Evolutionary conservation across 2,113 vertebrate genomes (phyloP), one percentile per base, ranked within the genome.

Genomic region (Ibidorhyncha struthersii): DNA sequence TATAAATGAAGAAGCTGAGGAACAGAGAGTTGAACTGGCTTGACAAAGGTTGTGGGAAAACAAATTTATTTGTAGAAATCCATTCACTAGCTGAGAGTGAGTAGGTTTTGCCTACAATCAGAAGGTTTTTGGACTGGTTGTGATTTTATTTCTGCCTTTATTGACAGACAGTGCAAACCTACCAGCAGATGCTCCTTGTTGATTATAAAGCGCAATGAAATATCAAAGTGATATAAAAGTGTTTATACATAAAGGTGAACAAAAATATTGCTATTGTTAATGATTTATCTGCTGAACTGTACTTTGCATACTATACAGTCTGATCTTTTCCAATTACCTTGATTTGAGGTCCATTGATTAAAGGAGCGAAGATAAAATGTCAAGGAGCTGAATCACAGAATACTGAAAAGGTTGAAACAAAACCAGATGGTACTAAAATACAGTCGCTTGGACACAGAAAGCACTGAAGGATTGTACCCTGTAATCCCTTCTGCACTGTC

Each of bases 321-420:
- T 92, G 53, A 92, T 90, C 59, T 97, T 97, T 93, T 70, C 38
- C 38, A 82, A 10, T 86, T 86, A 70, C 52, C 92, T 86, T 61
- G 30, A 85, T 30, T 65, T 5, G 78, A 55, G 38, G 40, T 71
- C 38, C 32, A 76, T 23, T 15, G 20, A 67, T 80, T 91, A 70
- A 86, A 89, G 30, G 11, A 88, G 38, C 12, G 43, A 95, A 88
- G 61, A 56, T 36, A 80, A 95, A 97, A 96, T n/a, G 12, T 92
- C 88, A 94, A 82, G 9, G 3, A 65, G 13, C 11, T 84, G 63
- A 96, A 85, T 59, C 65, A 95, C 30, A 74, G 79, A 82, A 83
- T 47, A 87, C 8, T 82, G 32, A 95, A 97, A 97, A 97, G 62
- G 82, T 95, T 95, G 91, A 89, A 81, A 55, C 34, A 88, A 83